phyloP scores from a whole-genome alignment of 2,888 invertebrate genomes.

The Eumerus sabulonum region DNA sequence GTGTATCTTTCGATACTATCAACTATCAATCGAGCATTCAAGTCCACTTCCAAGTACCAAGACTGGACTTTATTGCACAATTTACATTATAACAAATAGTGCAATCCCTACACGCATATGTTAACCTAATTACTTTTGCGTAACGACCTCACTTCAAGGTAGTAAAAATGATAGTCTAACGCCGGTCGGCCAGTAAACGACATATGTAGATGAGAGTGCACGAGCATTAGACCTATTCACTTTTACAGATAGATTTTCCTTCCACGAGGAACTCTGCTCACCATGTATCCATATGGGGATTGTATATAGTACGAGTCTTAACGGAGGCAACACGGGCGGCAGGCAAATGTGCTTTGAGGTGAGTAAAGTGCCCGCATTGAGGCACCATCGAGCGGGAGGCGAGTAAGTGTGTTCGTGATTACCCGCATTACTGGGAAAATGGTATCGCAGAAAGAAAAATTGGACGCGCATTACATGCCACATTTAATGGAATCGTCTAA shows the following conservation, averaged over 20 bases:
- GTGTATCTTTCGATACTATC: slow-evolving; percentile 37
- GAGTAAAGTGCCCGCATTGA: slow-evolving; percentile 33
- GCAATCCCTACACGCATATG: slow-evolving; percentile 60
- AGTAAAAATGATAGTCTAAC: slow-evolving; percentile 55
- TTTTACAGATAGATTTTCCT: slow-evolving; percentile 9
- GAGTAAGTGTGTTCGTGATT: slow-evolving; percentile 65
- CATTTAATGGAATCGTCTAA: slow-evolving; percentile 71
- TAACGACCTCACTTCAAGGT: slow-evolving; percentile 65
- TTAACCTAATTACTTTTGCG: slow-evolving; percentile 68
- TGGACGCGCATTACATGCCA: slow-evolving; percentile 70
- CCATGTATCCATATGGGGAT: slow-evolving; percentile 36
- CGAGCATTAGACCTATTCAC: neutral
- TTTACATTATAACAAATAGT: slow-evolving; percentile 67
- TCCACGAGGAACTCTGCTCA: too few species aligned
- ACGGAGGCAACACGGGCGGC: neutral
- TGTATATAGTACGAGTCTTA: neutral
- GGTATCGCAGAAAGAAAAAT: slow-evolving; percentile 62
- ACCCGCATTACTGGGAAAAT: slow-evolving; percentile 65
- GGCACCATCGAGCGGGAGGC: slow-evolving; percentile 3
- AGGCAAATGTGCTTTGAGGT: slow-evolving; percentile 16
- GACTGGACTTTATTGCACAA: slow-evolving; percentile 51
- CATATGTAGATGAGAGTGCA: slow-evolving; percentile 2
- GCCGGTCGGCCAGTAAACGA: slow-evolving; percentile 30
- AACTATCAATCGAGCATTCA: slow-evolving; percentile 55
- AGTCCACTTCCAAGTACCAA: slow-evolving; percentile 42